Conservation (phyloP, 2,113 vertebrate genomes). For the Catharus fuscescens region DNA sequence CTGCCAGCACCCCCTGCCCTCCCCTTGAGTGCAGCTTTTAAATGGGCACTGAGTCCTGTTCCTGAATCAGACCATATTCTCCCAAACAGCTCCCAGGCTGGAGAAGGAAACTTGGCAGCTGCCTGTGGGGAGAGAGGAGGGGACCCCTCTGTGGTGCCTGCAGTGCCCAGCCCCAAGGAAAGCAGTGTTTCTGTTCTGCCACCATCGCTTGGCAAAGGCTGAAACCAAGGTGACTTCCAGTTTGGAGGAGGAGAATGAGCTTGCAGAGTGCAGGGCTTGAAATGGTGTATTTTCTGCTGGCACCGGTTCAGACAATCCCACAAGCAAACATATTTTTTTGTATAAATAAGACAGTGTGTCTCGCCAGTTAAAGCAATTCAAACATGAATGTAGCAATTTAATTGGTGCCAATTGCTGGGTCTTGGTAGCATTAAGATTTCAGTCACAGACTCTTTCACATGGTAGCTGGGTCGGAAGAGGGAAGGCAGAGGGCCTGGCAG, state of each 20-base stretch:
- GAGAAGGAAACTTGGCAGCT: slow-evolving; percentile 56
- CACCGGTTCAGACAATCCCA: slow-evolving; percentile 69
- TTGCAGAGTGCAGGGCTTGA: background rate
- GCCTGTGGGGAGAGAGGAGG: background rate
- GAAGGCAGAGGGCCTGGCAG: background rate
- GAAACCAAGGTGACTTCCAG: slow-evolving; percentile 34
- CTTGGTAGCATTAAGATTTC: slow-evolving; percentile 72
- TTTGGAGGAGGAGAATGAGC: background rate
- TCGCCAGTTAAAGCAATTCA: slow-evolving; percentile 78
- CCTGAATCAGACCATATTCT: slow-evolving; percentile 25
- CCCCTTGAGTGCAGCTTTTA: background rate
- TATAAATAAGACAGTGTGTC: slow-evolving; percentile 79
- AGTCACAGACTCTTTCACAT: slow-evolving; percentile 46
- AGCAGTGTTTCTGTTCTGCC: slow-evolving; percentile 17
- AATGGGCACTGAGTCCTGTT: background rate
- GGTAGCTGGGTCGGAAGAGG: background rate
- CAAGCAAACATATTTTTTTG: slow-evolving; percentile 78
- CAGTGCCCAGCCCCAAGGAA: accelerated
- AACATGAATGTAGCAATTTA: slow-evolving; percentile 81
- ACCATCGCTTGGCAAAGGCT: background rate
- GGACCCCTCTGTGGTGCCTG: background rate
- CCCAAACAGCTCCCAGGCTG: slow-evolving; percentile 33
- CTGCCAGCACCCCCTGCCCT: background rate
- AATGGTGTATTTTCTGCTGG: slow-evolving; percentile 65
- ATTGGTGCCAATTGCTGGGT: slow-evolving; percentile 73